Evolutionary conservation across 2,888 invertebrate genomes (phyloP).

Genomic region (Meganola albula): DNA sequence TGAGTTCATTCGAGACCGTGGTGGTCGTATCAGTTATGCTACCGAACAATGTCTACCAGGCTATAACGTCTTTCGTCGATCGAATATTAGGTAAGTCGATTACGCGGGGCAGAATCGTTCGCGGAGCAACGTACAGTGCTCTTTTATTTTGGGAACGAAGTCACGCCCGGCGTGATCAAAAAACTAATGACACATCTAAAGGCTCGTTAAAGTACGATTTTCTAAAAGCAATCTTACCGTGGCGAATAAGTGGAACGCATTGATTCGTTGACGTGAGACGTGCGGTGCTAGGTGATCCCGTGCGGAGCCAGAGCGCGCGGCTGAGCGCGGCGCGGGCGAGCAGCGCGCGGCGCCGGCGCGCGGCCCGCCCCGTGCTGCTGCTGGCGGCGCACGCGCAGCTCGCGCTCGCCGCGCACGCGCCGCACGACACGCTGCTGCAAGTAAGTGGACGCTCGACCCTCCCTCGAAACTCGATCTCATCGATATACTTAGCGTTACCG

Average conservation of each 20-base stretch:
- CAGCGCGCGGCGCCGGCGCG: constrained; percentile 17
- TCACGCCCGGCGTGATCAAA: too few relatives aligned
- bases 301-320: constrained; percentile 19
- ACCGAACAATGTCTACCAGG: constrained; percentile 89
- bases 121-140: constrained; percentile 11
- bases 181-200: too few relatives aligned
- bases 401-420: constrained; percentile 82
- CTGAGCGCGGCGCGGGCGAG: constrained; percentile 19
- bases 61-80: constrained; percentile 84
- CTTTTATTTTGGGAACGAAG: too few relatives aligned
- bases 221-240: too few relatives aligned
- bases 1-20: constrained; percentile 88
- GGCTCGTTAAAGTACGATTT: too few relatives aligned
- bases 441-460: too few relatives aligned
- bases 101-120: constrained; percentile 21
- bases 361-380: constrained; percentile 83
- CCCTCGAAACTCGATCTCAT: too few relatives aligned
- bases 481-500: too few relatives aligned
- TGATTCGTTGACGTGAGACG: too few relatives aligned
- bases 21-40: constrained; percentile 87
- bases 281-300: too few relatives aligned
- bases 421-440: too few relatives aligned
- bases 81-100: constrained; percentile 77
- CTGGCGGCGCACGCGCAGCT: constrained; percentile 94
- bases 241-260: too few relatives aligned